phyloP scores from a whole-genome alignment of 2,113 vertebrate genomes.

The Astur gentilis region DNA sequence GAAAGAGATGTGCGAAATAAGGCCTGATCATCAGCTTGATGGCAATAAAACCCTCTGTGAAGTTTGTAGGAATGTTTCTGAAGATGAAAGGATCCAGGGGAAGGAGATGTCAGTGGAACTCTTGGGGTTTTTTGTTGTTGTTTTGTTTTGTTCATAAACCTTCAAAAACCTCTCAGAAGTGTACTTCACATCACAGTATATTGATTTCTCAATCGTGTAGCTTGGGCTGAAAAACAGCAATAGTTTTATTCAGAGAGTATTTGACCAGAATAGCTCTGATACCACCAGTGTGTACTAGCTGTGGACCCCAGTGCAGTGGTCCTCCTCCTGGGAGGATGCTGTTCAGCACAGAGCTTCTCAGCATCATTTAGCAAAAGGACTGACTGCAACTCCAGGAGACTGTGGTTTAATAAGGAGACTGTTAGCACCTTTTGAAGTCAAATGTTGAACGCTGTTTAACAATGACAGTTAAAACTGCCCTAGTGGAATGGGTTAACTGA shows the following conservation, averaged over 20 bases:
- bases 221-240: not conserved
- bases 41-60: not conserved
- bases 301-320: fast-evolving
- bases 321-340: not conserved
- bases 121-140: not conserved
- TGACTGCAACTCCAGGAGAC: not conserved
- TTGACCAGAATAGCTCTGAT: not conserved
- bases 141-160: not conserved
- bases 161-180: not conserved
- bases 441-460: not conserved
- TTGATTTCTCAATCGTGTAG: not conserved
- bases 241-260: not conserved
- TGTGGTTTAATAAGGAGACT: not conserved
- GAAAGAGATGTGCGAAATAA: not conserved
- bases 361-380: not conserved
- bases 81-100: not conserved
- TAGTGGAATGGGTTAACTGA: not conserved
- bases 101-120: not conserved
- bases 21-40: not conserved
- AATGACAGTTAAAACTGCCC: not conserved
- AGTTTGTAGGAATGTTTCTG: not conserved
- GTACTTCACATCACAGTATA: not conserved
- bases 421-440: not conserved
- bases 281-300: not conserved
- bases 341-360: not conserved